Percentiles rank a stretch among this genome's conserved stretches.
phyloP scores from a whole-genome alignment of 1,140 invertebrate species.

The Andricus grossulariae region DNA sequence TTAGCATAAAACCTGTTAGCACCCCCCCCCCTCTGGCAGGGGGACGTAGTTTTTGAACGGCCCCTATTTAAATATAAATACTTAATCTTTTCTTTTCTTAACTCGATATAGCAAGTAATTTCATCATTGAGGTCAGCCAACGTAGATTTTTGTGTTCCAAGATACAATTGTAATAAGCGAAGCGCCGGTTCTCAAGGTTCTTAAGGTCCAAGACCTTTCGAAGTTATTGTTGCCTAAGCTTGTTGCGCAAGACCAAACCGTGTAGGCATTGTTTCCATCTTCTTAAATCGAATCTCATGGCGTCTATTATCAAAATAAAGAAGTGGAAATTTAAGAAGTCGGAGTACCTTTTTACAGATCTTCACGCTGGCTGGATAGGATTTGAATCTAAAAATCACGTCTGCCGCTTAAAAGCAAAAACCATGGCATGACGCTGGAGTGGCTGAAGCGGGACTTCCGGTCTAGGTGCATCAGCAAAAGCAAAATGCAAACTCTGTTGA shows the following conservation, averaged over 20 bases:
- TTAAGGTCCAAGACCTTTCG: neutral
- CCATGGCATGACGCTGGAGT: constrained; percentile 47
- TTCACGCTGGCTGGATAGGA: constrained; percentile 49
- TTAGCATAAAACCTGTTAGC: too few relatives aligned
- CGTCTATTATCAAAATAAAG: too few relatives aligned
- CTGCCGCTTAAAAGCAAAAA: constrained; percentile 44
- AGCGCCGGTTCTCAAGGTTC: neutral
- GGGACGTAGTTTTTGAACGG: too few relatives aligned
- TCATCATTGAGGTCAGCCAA: too few relatives aligned
- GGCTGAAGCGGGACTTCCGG: constrained; percentile 57
- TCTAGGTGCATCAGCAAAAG: constrained; percentile 18
- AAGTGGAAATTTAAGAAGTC: too few relatives aligned
- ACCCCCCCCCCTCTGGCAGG: too few relatives aligned
- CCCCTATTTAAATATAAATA: too few relatives aligned
- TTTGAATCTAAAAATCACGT: constrained; percentile 51
- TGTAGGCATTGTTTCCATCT: neutral
- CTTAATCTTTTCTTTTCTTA: too few relatives aligned
- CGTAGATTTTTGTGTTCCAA: too few relatives aligned
- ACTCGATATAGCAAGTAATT: too few relatives aligned
- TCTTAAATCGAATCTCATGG: constrained; percentile 42
- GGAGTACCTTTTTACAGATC: constrained; percentile 39
- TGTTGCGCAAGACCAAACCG: neutral
- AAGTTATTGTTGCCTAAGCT: neutral
- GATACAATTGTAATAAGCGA: neutral
- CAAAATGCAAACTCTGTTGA: neutral